Evolutionary conservation across 2,113 vertebrate species (phyloP).

Genomic region (Edolisoma coerulescens): DNA sequence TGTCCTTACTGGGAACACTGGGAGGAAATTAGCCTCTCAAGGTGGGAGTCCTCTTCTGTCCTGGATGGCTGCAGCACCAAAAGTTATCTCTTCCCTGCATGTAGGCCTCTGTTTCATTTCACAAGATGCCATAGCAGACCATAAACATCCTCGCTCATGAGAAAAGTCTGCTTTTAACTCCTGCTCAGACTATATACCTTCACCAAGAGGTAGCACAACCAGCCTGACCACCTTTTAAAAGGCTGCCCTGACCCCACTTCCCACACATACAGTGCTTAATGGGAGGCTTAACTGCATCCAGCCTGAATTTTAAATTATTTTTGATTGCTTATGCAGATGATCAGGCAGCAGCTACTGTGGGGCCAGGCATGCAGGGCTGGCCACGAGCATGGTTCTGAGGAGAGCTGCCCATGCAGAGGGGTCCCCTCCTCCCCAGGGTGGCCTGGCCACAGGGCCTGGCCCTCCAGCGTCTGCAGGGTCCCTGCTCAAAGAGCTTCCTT

Average conservation of each 20-base stretch:
- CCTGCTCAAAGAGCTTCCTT: neutral
- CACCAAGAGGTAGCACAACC: neutral
- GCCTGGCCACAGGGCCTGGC: neutral
- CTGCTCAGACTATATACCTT: neutral
- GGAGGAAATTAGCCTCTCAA: neutral
- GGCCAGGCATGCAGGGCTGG: neutral
- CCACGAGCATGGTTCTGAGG: fast-evolving
- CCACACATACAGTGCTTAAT: neutral
- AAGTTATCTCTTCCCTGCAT: neutral
- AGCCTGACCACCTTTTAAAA: neutral
- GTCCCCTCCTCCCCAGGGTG: fast-evolving
- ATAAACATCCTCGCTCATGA: neutral
- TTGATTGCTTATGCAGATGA: neutral
- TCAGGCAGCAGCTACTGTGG: neutral
- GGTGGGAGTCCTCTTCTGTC: neutral
- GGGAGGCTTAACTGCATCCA: neutral
- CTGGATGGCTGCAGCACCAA: neutral
- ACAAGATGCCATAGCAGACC: neutral
- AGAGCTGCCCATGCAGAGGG: neutral
- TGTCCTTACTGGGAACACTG: conserved; percentile 23
- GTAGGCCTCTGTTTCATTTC: neutral
- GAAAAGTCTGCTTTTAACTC: neutral
- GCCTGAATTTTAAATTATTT: neutral
- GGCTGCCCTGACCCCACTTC: neutral
- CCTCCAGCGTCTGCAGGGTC: fast-evolving